phyloP scores from a whole-genome alignment of 2,888 invertebrate genomes.

The Polyommatus iphigenia region DNA sequence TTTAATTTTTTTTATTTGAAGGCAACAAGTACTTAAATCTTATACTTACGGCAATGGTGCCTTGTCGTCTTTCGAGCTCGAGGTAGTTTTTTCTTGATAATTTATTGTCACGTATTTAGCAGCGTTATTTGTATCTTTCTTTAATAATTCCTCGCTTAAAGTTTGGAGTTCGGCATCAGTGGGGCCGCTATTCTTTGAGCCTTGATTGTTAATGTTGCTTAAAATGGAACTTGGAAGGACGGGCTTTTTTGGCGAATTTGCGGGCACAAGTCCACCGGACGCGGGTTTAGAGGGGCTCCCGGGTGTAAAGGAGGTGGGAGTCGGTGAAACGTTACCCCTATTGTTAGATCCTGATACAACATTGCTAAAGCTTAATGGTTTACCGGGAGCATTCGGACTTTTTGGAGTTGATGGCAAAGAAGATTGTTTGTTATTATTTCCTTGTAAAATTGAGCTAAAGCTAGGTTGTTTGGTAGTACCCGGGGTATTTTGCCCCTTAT shows the following conservation, averaged over 20 bases:
- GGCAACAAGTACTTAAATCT: not conserved
- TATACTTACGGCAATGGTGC: conserved; percentile 87
- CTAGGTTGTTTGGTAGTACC: conserved; percentile 53
- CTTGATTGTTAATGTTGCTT: conserved; percentile 52
- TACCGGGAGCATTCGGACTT: conserved; percentile 46
- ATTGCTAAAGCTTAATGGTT: conserved; percentile 62
- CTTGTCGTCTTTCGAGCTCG: conserved; percentile 84
- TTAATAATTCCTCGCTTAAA: conserved; percentile 85
- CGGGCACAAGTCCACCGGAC: conserved; percentile 38
- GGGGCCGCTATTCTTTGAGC: conserved; percentile 48
- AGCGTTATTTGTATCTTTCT: conserved; percentile 87
- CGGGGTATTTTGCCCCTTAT: conserved; percentile 49
- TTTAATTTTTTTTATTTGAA: not conserved
- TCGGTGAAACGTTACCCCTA: conserved; percentile 37
- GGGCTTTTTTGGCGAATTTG: conserved; percentile 49
- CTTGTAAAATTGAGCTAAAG: conserved; percentile 64
- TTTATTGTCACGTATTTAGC: conserved; percentile 85
- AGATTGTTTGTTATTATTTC: conserved; percentile 40
- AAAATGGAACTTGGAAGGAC: conserved; percentile 73
- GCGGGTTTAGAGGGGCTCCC: conserved; percentile 41
- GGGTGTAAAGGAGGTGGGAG: conserved; percentile 43
- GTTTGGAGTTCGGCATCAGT: conserved; percentile 83
- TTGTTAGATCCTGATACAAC: conserved; percentile 57
- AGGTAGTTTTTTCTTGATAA: conserved; percentile 87
- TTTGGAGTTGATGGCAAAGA: conserved; percentile 36